A percentile compares a stretch with the other conserved stretches of the same genome.
These are phyloP conservation scores for Cynaeus angustus DNA, from an alignment of 2,888 invertebrate genomes.

Conservation along the genomic window DNA sequence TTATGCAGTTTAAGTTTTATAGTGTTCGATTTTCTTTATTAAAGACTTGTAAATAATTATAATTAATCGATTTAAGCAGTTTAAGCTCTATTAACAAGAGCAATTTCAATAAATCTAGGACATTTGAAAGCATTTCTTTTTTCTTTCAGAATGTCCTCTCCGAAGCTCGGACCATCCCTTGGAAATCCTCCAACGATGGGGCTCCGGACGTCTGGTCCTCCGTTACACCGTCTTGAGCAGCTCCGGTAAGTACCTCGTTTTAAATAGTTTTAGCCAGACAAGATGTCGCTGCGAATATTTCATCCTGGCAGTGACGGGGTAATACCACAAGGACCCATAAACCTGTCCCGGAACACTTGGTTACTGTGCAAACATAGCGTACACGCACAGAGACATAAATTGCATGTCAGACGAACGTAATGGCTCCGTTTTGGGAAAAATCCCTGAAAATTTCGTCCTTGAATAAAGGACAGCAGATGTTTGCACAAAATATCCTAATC, in stretches of 20 bases:
- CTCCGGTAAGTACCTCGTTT: constrained; percentile 64
- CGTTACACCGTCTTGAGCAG: constrained; percentile 73
- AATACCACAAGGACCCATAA: constrained; percentile 46
- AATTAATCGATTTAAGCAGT: too few species aligned
- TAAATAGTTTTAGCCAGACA: constrained; percentile 38
- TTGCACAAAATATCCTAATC: not conserved
- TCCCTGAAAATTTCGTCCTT: not conserved
- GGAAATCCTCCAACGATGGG: constrained; percentile 77
- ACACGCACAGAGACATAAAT: constrained; percentile 31
- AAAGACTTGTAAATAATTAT: too few species aligned
- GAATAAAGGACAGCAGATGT: too few species aligned
- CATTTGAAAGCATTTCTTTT: too few species aligned
- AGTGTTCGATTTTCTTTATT: too few species aligned
- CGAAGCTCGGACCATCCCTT: constrained; percentile 77
- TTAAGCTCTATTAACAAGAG: too few species aligned
- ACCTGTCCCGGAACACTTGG: constrained; percentile 34
- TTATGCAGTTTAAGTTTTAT: too few species aligned
- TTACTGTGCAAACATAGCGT: constrained; percentile 27
- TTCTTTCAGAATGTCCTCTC: constrained; percentile 76
- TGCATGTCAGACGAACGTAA: constrained; percentile 10
- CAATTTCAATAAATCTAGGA: too few species aligned
- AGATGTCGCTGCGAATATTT: constrained; percentile 42
- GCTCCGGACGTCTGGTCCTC: constrained; percentile 76
- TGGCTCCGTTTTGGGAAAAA: constrained; percentile 11
- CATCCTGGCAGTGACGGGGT: constrained; percentile 40